Evolutionary conservation across 35 echinoderm and acorn worm genomes (phyloP).

Genomic region (Acanthaster planci): DNA sequence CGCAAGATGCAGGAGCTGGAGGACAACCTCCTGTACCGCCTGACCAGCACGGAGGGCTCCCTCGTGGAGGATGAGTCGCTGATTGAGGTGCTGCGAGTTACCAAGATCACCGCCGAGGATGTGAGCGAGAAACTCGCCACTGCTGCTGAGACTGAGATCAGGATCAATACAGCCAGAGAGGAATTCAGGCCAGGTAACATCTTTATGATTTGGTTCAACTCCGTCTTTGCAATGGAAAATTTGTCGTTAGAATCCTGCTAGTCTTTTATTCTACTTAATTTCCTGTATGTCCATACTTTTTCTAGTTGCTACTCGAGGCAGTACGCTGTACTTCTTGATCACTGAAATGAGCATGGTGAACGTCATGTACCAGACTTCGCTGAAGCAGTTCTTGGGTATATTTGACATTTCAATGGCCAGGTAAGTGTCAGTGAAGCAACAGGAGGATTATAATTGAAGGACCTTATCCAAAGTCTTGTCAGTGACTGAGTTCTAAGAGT

Average conservation of each 20-base stretch:
- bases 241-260: no score
- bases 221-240: no score
- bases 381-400: constrained; percentile 95
- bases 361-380: constrained; percentile 97
- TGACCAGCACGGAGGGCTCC: constrained; percentile 94
- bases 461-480: no score
- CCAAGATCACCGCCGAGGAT: constrained; percentile 92
- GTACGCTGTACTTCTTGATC: constrained; percentile 97
- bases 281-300: not conserved
- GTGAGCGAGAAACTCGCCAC: constrained; percentile 93
- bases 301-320: constrained; percentile 89
- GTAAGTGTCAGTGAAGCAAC: no score
- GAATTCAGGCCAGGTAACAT: constrained; percentile 97
- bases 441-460: no score
- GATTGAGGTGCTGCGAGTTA: constrained; percentile 89
- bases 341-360: constrained; percentile 98
- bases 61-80: constrained; percentile 95
- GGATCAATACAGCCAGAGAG: constrained; percentile 97
- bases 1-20: constrained; percentile 98
- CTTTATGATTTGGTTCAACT: no score
- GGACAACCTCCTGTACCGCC: constrained; percentile 90
- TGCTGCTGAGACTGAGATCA: constrained; percentile 90
- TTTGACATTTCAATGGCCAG: constrained; percentile 97
- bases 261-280: no score
- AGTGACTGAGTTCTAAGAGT: not conserved